Conservation (phyloP, 2,113 vertebrate species). For the Bubalus kerabau region DNA sequence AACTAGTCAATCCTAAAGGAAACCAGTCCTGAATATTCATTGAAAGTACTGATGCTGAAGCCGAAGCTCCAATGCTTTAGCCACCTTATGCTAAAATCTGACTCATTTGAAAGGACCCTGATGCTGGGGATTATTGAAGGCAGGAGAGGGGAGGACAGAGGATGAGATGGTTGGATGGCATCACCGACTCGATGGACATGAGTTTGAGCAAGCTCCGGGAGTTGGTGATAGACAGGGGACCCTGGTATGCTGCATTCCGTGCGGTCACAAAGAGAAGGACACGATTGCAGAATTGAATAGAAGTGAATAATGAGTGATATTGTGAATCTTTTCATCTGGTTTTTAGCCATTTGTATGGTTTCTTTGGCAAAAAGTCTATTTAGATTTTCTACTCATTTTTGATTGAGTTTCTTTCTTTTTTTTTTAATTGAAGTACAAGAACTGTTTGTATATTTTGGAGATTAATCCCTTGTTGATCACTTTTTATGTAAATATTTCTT, state of each 20-base stretch:
- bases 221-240: background rate
- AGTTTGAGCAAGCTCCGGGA: background rate
- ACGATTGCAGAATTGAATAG: background rate
- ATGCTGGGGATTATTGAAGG: background rate
- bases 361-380: background rate
- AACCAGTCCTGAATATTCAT: background rate
- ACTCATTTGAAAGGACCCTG: background rate
- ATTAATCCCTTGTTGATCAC: background rate
- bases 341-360: background rate
- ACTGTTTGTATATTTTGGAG: background rate
- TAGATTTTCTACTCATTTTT: background rate
- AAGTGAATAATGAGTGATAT: background rate
- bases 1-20: background rate
- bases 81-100: background rate
- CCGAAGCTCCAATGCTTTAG: background rate
- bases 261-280: background rate
- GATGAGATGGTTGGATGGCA: background rate
- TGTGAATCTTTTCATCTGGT: background rate
- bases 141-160: background rate
- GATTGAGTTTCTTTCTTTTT: background rate
- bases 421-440: background rate
- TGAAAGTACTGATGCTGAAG: background rate
- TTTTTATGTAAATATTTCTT: background rate
- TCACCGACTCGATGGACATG: background rate
- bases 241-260: background rate